phyloP scores from a whole-genome alignment of 2,113 vertebrate genomes.

The Camelus bactrianus region DNA sequence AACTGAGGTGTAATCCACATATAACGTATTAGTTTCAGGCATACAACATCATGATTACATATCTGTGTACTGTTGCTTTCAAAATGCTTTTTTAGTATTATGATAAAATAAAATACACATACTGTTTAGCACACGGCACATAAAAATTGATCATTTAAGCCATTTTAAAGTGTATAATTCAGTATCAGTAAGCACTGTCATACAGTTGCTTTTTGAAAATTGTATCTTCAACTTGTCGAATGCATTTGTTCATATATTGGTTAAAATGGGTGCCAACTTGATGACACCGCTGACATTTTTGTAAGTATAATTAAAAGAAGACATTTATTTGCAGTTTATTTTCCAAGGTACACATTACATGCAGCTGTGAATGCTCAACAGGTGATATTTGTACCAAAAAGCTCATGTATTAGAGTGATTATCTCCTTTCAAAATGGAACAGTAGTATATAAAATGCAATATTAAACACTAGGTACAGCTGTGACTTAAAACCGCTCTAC shows the following conservation, averaged over 20 bases:
- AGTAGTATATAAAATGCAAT: constrained; percentile 89
- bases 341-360: constrained; percentile 89
- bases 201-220: not conserved
- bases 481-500: constrained; percentile 87
- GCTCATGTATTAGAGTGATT: constrained; percentile 83
- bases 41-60: not conserved
- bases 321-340: constrained; percentile 92
- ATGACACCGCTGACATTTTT: not conserved
- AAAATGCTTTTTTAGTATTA: not conserved
- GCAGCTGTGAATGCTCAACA: constrained; percentile 86
- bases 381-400: constrained; percentile 82
- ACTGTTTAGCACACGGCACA: not conserved
- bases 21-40: not conserved
- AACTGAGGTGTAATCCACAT: not conserved
- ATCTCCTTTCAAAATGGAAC: constrained; percentile 82
- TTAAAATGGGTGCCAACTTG: not conserved
- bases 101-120: not conserved
- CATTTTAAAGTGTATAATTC: not conserved
- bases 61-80: not conserved
- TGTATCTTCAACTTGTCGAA: not conserved
- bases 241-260: not conserved
- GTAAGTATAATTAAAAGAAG: constrained; percentile 53
- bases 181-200: not conserved
- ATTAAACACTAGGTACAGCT: constrained; percentile 91
- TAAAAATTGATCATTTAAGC: not conserved